Percentiles rank a stretch among this genome's conserved stretches.
These are phyloP conservation scores for Psittacula cyanocephala DNA, from an alignment of 2,113 vertebrate genomes.

Conservation along the genomic window DNA sequence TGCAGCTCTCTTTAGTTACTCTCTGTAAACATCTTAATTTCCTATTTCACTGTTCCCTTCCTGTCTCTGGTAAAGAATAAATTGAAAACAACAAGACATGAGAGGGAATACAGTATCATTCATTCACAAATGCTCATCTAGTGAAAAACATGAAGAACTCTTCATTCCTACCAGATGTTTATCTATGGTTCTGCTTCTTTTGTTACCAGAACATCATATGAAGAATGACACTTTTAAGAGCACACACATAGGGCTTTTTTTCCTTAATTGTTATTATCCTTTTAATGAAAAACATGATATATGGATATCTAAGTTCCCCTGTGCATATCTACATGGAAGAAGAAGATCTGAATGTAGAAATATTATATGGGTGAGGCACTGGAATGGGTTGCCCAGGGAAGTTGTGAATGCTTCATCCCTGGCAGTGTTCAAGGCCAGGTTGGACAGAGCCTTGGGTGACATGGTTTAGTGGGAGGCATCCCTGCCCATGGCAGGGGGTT, in stretches of 20 bases:
- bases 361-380: too few species aligned
- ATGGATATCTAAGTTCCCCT: not conserved
- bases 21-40: constrained; percentile 52
- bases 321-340: not conserved
- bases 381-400: too few species aligned
- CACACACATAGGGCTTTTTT: not conserved
- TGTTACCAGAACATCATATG: not conserved
- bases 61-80: constrained; percentile 29
- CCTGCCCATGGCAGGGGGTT: too few species aligned
- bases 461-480: too few species aligned
- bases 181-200: not conserved
- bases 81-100: constrained; percentile 1
- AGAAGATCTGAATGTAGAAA: not conserved
- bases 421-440: too few species aligned
- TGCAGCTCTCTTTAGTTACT: constrained; percentile 20
- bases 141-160: not conserved
- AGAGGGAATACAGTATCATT: not conserved
- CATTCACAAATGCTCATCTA: constrained; percentile 8
- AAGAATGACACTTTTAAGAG: not conserved
- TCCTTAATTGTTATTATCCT: not conserved
- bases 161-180: constrained; percentile 20
- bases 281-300: not conserved
- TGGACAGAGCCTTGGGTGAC: too few species aligned
- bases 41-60: constrained; percentile 25
- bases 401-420: too few species aligned